Base-by-base conservation (phyloP, 1,140 invertebrate genomes). In the Zaprionus ornatus region DNA sequence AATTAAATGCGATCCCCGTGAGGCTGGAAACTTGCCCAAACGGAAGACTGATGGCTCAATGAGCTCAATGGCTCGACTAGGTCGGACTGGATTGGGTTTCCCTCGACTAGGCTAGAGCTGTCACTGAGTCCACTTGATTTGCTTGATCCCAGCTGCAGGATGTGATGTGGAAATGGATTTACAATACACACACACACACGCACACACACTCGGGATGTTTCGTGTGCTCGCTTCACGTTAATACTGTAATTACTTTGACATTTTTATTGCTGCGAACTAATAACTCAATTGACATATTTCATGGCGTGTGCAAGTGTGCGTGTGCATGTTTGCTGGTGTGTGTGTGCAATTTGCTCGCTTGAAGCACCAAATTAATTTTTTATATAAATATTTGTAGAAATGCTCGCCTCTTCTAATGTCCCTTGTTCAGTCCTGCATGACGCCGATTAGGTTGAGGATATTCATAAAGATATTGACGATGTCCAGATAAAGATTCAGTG, bases 381-480 rank as follows among this genome's bases (percentile, higher is more conserved):
- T 17, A 54, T n/a, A 55, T 10, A 29, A 63, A 63, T 23, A 56
- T 56, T 42, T 42, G 27, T 19, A 52, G 32, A 17, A 17, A n/a
- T 54, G n/a, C 27, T 62, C 1, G n/a, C 3, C n/a, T 42, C 17
- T 5, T 1, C 6, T 19, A 42, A 42, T 15, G 10, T 42, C n/a
- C n/a, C 4, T 2, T 23, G 2, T 59, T 65, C 60, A 73, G 2
- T 73, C 64, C 3, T 61, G 45, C 13, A 25, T 25, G 12, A 56
- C 17, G 45, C 55, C 35, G 15, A 73, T 32, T 73, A 98, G 95
- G 1, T 94, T 93, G 45, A 98, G 94, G 86, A 98, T 95, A 75
- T 97, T 95, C 32, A 97, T 83, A 93, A 98, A 98, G 37, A 98
- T 96, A 76, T 98, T 97, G 59, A 98, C 92, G 71, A 86, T 56